phyloP scores from a whole-genome alignment of 2,888 invertebrate species.

The Drosophila cognata region DNA sequence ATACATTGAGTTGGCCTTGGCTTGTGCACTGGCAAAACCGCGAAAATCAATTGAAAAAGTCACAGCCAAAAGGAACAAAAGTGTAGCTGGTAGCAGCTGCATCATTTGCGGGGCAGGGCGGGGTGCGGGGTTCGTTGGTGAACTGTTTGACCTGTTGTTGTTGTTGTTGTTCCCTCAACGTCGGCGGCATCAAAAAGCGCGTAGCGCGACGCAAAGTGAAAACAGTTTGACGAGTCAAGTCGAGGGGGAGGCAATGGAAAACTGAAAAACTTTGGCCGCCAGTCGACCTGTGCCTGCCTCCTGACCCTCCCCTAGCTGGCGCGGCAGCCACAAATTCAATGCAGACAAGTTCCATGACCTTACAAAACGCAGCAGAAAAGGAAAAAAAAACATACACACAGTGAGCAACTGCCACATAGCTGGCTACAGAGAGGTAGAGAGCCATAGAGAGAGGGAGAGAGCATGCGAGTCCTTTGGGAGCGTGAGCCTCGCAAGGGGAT shows the following conservation, averaged over 20 bases:
- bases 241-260: conserved; percentile 45
- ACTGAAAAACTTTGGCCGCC: conserved; percentile 67
- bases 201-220: conserved; percentile 79
- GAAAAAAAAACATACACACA: conserved; percentile 30
- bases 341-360: conserved; percentile 84
- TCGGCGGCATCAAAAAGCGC: conserved; percentile 76
- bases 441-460: neutral
- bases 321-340: conserved; percentile 63
- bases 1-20: conserved; percentile 61
- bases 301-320: neutral
- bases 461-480: conserved; percentile 39
- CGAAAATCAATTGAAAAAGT: conserved; percentile 81
- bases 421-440: neutral
- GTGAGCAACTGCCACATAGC: conserved; percentile 32
- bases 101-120: conserved; percentile 2
- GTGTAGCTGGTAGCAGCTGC: conserved; percentile 31
- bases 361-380: conserved; percentile 77
- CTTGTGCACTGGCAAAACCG: conserved; percentile 64
- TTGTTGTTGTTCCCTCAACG: conserved; percentile 27
- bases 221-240: conserved; percentile 71
- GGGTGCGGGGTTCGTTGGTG: neutral
- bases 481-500: neutral
- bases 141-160: conserved; percentile 69
- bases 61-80: conserved; percentile 53
- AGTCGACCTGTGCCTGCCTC: conserved; percentile 40